Conservation (phyloP, 2,888 invertebrate genomes). For the Herminia tarsipennalis region DNA sequence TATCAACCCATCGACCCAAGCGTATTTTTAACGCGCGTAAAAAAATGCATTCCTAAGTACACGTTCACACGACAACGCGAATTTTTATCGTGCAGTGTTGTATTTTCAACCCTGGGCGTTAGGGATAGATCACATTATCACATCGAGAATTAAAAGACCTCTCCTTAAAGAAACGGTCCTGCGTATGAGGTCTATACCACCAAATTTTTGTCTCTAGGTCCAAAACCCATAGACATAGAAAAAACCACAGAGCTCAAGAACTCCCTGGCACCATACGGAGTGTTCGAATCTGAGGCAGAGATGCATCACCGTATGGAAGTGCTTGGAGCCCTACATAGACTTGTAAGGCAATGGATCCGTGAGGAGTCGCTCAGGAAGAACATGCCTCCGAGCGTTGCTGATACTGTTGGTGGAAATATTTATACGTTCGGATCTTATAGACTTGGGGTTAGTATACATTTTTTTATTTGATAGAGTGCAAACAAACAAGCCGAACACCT, state of each 20-base stretch:
- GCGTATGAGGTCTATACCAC: too few relatives aligned
- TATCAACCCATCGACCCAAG: too few relatives aligned
- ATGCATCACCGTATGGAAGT: conserved; percentile 95
- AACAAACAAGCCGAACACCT: too few relatives aligned
- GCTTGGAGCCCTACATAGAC: conserved; percentile 92
- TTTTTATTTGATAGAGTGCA: too few relatives aligned
- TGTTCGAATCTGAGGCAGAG: conserved; percentile 96
- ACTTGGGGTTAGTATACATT: conserved; percentile 89
- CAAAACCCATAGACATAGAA: conserved; percentile 91
- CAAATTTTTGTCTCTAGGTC: conserved; percentile 76
- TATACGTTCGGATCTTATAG: conserved; percentile 99
- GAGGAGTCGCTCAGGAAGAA: conserved; percentile 95
- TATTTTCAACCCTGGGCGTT: too few relatives aligned
- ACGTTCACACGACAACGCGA: too few relatives aligned
- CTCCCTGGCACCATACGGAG: conserved; percentile 92
- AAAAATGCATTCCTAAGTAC: too few relatives aligned
- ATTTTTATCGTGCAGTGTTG: too few relatives aligned
- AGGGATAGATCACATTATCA: too few relatives aligned
- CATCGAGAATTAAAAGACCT: too few relatives aligned
- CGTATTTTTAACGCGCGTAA: too few relatives aligned
- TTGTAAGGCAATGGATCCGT: conserved; percentile 97
- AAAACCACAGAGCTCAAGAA: conserved; percentile 92
- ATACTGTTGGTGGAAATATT: conserved; percentile 98
- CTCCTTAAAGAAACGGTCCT: too few relatives aligned
- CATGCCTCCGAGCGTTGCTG: conserved; percentile 96